Percentiles rank a stretch among this genome's conserved stretches.
Evolutionary conservation across 1,140 invertebrate species (phyloP).

Genomic region (Nasonia longicornis): DNA sequence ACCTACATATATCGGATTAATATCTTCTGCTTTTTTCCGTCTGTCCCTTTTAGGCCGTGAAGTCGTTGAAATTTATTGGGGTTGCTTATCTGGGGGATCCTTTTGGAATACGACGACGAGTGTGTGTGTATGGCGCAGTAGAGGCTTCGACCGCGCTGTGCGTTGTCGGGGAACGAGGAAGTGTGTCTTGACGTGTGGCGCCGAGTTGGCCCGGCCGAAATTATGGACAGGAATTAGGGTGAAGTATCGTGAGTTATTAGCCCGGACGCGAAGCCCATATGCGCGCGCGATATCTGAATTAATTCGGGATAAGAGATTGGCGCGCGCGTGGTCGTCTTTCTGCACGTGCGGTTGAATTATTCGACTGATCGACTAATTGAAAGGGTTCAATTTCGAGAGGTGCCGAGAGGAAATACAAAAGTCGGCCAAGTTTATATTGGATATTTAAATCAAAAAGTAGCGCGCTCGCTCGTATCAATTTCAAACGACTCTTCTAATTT

Average conservation of each 20-base stretch:
- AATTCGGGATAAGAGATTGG: slow-evolving; percentile 19
- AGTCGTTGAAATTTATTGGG: slow-evolving; percentile 37
- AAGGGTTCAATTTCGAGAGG: neutral
- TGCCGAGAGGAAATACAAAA: neutral
- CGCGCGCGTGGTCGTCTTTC: neutral
- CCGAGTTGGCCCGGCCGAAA: slow-evolving; percentile 24
- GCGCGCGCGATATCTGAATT: slow-evolving; percentile 30
- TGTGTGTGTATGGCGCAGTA: slow-evolving; percentile 4
- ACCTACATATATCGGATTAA: neutral
- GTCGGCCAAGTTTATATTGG: too few relatives aligned
- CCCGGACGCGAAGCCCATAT: slow-evolving; percentile 5
- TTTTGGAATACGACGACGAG: slow-evolving; percentile 10
- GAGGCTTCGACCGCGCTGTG: neutral
- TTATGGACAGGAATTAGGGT: slow-evolving; percentile 36
- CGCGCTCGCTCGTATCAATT: too few relatives aligned
- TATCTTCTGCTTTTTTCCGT: slow-evolving; percentile 10
- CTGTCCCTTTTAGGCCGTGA: neutral
- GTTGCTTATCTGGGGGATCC: slow-evolving; percentile 30
- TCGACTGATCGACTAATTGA: neutral
- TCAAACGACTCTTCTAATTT: too few relatives aligned
- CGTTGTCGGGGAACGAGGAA: neutral
- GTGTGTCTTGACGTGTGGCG: slow-evolving; percentile 29
- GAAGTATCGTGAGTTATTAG: slow-evolving; percentile 46
- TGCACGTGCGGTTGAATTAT: neutral
- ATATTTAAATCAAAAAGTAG: slow-evolving; percentile 17